Conservation (phyloP, 2,113 vertebrate species). For the Bufo gargarizans region DNA sequence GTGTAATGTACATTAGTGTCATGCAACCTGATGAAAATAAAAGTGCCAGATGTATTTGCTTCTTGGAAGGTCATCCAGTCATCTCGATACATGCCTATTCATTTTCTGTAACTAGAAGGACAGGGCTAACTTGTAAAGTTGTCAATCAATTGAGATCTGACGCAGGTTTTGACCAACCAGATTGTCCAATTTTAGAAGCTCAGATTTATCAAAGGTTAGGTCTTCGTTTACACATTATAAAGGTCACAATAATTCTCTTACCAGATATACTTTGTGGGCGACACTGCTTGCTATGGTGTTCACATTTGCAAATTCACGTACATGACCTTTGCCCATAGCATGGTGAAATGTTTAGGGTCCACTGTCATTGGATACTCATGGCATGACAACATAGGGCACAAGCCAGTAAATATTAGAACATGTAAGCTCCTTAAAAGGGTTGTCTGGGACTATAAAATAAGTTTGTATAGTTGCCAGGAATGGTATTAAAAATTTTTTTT, state of each 20-base stretch:
- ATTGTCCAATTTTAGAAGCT: neutral
- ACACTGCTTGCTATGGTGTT: neutral
- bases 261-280: neutral
- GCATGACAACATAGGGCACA: neutral
- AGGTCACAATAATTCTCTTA: neutral
- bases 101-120: neutral
- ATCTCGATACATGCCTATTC: neutral
- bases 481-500: too few relatives aligned
- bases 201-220: neutral
- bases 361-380: neutral
- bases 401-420: neutral
- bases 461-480: too few relatives aligned
- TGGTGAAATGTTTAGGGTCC: neutral
- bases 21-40: conserved; percentile 8
- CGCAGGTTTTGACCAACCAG: neutral
- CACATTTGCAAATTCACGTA: neutral
- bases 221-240: neutral
- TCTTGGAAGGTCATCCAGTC: neutral
- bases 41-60: neutral
- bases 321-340: neutral
- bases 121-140: neutral
- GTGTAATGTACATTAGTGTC: neutral
- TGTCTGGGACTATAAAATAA: too few relatives aligned
- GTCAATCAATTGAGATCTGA: neutral
- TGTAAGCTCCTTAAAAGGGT: neutral